These are phyloP conservation scores for Celastrina argiolus DNA, from an alignment of 2,888 invertebrate species.

Conservation along the genomic window DNA sequence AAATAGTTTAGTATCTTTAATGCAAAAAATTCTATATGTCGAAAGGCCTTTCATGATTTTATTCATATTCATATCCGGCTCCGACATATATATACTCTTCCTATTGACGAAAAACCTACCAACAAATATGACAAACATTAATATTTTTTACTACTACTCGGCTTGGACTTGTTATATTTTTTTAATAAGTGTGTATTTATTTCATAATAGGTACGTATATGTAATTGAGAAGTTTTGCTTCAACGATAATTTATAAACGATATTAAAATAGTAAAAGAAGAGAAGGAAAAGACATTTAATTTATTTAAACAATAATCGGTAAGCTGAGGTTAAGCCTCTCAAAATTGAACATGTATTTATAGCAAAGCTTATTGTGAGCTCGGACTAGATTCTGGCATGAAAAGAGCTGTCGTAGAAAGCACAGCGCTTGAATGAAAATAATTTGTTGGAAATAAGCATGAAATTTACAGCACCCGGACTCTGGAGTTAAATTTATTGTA, in stretches of 20 bases:
- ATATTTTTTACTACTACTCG: too few relatives aligned
- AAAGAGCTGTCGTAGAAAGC: constrained; percentile 23
- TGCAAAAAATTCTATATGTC: too few relatives aligned
- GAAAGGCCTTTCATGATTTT: too few relatives aligned
- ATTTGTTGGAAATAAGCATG: constrained; percentile 63
- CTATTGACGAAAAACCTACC: too few relatives aligned
- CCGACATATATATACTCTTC: too few relatives aligned
- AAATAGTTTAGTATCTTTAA: too few relatives aligned
- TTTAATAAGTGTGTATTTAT: too few relatives aligned
- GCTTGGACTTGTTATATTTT: too few relatives aligned
- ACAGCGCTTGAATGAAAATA: constrained; percentile 51
- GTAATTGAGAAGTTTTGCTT: too few relatives aligned
- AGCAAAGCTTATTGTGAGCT: constrained; percentile 17
- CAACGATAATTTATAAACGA: not conserved
- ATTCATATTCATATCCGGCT: too few relatives aligned
- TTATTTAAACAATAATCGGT: constrained; percentile 10
- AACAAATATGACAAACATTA: too few relatives aligned
- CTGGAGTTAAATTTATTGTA: constrained; percentile 64
- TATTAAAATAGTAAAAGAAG: not conserved
- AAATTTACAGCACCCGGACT: constrained; percentile 58
- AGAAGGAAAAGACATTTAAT: not conserved
- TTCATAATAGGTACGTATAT: too few relatives aligned
- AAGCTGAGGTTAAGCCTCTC: not conserved
- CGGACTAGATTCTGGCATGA: constrained; percentile 19
- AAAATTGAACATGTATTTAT: constrained; percentile 8